Base-by-base conservation (phyloP, 2,113 vertebrate species). In the Protobothrops mucrosquamatus region DNA sequence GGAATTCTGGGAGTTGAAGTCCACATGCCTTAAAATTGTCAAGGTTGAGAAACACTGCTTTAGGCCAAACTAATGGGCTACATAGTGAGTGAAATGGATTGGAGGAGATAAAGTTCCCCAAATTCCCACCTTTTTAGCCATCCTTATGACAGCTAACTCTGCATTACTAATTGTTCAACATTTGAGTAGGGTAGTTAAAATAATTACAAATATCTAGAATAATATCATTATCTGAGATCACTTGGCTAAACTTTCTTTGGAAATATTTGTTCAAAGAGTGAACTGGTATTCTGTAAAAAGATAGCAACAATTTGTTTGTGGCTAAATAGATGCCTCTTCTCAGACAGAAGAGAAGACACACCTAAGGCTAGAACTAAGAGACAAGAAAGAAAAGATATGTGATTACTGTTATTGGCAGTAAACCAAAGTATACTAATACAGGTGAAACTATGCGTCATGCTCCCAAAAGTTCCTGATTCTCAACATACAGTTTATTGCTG, bases 371-470 rank as follows among this genome's bases (percentile, higher is more conserved):
- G 95, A 95, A 96, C 96, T 95, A 85, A 95, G 95, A 96, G 94
- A 90, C 94, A 95, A 95, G 61, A 12, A 69, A 86, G 57, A 55
- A 90, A 94, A 94, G 91, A 22, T 92, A 3, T 96, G 95, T 94
- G 96, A 96, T 96, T 96, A 96, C 94, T 1, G 0, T 64, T 69
- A 87, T 39, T 90, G 88, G 91, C 93, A 34, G 29, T 15, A 56
- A 89, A 92, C 51, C 93, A 90, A 92, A 39, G 91, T 95, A 95
- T 97, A 96, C 96, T 97, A 96, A 97, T 95, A 97, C 96, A 97
- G 95, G 93, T 97, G 97, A 97, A 97, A 97, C 96, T 97, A 34
- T 97, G 96, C 96, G 96, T 96, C 96, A 97, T 97, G 89, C 94
- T 95, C 85, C 11, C 9, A 95, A 95, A 95, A 94, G 95, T 29